Evolutionary conservation across 1,140 invertebrate genomes (phyloP), one percentile per base, ranked within the genome.

Genomic region (Drosophila nebulosa): DNA sequence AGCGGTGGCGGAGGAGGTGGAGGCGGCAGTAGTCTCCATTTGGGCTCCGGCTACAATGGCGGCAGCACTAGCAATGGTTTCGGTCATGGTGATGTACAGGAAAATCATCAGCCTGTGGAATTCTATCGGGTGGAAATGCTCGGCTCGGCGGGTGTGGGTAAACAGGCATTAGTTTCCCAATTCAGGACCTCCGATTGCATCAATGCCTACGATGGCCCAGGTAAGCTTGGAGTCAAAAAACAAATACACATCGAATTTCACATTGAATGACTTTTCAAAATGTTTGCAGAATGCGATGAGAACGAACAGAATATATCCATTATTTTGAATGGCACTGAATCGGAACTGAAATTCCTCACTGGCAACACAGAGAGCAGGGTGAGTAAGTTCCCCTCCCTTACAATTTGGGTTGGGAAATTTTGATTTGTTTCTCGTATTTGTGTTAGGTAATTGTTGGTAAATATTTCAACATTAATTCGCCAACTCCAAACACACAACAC

Each of bases 101-200:
- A 85, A 36, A 72, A 71, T 53, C 80, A 86, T 22, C 76, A 88
- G 63, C 81, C 76, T 12, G 93, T 94, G 22, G 93, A 94, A 14
- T 93, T 94, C 16, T 96, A 96, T 91, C 93, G 93, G 1, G 96
- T 98, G 0, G 95, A 96, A 6, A 95, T 98, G 92, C 91, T 98
- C 4, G 97, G 97, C 0, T 94, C 96, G 0, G 93, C 94, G 4
- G 97, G 97, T 0, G 97, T 98, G 5, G 97, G 97, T 16, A 98
- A 98, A 92, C 96, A 97, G 0, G 95, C 97, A 12, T 93, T 99
- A 1, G 95, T 97, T 75, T 96, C 96, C 70, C 97, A 99, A 92
- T 98, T 98, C 89, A 96, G 97, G 93, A 98, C 97, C 35, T 98
- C 97, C 56, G 97, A 99, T 84, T 97, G 97, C 86, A 98, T 98